Conservation (phyloP, 2,797 vertebrate species). For the Synanceia verrucosa region DNA sequence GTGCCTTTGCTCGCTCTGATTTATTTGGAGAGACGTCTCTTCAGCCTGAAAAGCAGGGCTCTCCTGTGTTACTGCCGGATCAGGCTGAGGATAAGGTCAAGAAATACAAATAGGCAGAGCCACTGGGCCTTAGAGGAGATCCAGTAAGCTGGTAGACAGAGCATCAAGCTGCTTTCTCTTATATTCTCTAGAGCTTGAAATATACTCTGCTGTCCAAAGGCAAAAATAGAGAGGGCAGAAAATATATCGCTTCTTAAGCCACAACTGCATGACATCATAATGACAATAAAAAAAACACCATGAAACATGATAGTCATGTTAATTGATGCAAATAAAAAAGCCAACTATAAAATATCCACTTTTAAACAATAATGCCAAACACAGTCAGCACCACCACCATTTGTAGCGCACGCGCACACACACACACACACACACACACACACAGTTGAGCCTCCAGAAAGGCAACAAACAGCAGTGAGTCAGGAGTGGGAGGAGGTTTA, state of each 20-base stretch:
- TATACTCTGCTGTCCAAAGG: background rate
- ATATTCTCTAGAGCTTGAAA: background rate
- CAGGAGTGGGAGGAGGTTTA: background rate
- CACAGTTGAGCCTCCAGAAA: slow-evolving; percentile 1
- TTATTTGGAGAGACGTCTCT: slow-evolving; percentile 39
- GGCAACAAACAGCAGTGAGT: background rate
- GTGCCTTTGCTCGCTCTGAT: slow-evolving; percentile 15
- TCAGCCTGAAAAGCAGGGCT: slow-evolving; percentile 22
- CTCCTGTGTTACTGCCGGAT: slow-evolving; percentile 17
- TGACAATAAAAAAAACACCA: background rate
- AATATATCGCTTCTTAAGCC: background rate
- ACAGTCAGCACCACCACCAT: too few relatives aligned
- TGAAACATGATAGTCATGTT: background rate
- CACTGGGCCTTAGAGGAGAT: background rate
- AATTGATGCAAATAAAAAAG: background rate
- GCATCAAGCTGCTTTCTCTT: background rate
- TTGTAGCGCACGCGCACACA: too few relatives aligned
- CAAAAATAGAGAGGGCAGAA: background rate
- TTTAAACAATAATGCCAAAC: background rate
- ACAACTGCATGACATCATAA: background rate
- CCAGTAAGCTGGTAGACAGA: background rate
- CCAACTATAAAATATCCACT: background rate
- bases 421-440: too few relatives aligned
- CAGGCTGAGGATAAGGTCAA: slow-evolving; percentile 23
- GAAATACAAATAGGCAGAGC: slow-evolving; percentile 32